Evolutionary conservation across 2,113 vertebrate species (phyloP).

Genomic region (Myotis davidii): DNA sequence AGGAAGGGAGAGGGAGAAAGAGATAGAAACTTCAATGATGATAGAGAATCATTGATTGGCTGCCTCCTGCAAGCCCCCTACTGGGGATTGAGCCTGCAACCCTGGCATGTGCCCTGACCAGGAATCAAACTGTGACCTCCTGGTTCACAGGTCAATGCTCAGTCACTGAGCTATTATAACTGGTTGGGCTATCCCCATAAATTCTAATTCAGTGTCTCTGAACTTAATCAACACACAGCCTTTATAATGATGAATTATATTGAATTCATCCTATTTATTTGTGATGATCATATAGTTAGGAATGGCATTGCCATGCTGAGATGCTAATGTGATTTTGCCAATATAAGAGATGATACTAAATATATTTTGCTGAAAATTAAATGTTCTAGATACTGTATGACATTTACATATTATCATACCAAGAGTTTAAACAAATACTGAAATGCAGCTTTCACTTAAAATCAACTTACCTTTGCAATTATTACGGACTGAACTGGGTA

Average conservation of each 20-base stretch:
- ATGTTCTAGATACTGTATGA: conserved; percentile 15
- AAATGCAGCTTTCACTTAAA: conserved; percentile 28
- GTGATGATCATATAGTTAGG: conserved; percentile 22
- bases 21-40: no score
- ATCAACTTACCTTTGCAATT: conserved; percentile 89
- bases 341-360: neutral
- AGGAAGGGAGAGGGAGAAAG: no score
- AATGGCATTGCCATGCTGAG: conserved; percentile 18
- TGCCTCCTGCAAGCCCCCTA: no score
- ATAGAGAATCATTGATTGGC: no score
- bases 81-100: no score
- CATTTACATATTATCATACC: conserved; percentile 27
- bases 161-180: no score
- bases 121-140: no score
- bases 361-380: neutral
- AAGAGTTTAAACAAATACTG: conserved; percentile 41
- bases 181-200: neutral
- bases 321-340: conserved; percentile 51
- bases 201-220: conserved; percentile 50
- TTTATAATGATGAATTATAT: conserved; percentile 38
- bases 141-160: no score
- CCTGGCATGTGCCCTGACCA: no score
- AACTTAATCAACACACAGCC: conserved; percentile 17
- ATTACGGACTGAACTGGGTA: conserved; percentile 92
- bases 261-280: conserved; percentile 42